Evolutionary conservation across 2,888 invertebrate genomes (phyloP), one percentile per base, ranked within the genome.

Genomic region (Chorisops tibialis): DNA sequence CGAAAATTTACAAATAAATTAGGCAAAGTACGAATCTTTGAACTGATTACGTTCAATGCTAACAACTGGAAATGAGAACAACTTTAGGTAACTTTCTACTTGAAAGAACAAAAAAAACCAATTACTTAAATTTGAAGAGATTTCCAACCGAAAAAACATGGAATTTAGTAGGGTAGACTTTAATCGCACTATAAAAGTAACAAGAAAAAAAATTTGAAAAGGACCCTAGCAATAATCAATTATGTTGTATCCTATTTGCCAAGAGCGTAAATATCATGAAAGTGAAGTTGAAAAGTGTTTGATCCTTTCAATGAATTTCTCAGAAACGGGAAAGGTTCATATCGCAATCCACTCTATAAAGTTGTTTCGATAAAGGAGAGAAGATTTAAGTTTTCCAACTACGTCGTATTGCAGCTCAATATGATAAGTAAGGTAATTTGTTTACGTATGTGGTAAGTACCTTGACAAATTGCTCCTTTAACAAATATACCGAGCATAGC

Each of bases 1-100:
- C 3, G 22, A 7, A 54, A 39, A 54, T 54, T 41, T 39, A 22
- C 41, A 54, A 41, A 54, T 54, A 54, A 54, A 54, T 54, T 54
- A 54, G n/a, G 39, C 18, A 41, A 19, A 5, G 22, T 3, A 41
- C 52, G 21, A 39, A 54, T n/a, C n/a, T n/a, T n/a, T n/a, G n/a
- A n/a, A n/a, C n/a, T n/a, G n/a, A n/a, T n/a, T n/a, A n/a, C n/a
- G n/a, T n/a, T n/a, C n/a, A n/a, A n/a, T n/a, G n/a, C n/a, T n/a
- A n/a, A n/a, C n/a, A n/a, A 30, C 30, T 30, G 5, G 30, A 30
- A 30, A 5, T 7, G 30, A n/a, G n/a, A n/a, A 30, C 30, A 30
- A 9, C 30, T 24, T 7, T 30, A n/a, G n/a, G n/a, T n/a, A 30
- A 5, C 30, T 30, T 30, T 9, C 30, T 7, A 30, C 30, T 30